Base-by-base conservation (phyloP, 2,888 invertebrate genomes). In the Eubasilissa splendida region DNA sequence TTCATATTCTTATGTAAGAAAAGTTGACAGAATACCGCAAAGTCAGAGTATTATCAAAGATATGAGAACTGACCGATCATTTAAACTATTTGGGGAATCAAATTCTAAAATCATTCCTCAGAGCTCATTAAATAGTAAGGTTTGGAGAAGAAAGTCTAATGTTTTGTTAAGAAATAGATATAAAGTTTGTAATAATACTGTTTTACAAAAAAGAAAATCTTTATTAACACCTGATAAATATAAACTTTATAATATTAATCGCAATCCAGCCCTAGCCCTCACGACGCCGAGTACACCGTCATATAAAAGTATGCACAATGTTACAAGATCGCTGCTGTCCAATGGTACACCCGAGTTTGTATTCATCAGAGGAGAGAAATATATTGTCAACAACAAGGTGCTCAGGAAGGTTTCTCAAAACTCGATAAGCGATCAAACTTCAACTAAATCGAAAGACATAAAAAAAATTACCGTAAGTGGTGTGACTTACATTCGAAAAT, bases 331-430 rank as follows among this genome's bases (percentile, higher is more conserved):
- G 8, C 22, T 7, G 8, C 50, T 58, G 1, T 22, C 22, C 3
- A 74, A 56, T 56, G 31, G 12, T 65, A 14, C n/a, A n/a, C 42
- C 74, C 10, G 54, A 77, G 50, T 78, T 75, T 77, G 82, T 84
- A 8, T 81, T 76, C 50, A 79, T 84, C 9, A 31, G 77, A 12
- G 83, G 83, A 31, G 84, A 84, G 65, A 84, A 83, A 54, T 84
- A 71, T 58, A 63, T 76, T 9, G 65, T 79, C 5, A 76, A 63
- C 50, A 63, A 80, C 56, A 80, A 81, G 22, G 68, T 71, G n/a
- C 68, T 83, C 33, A 75, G 68, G 53, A 80, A 68, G 56, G 80
- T 81, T 14, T 8, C 22, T 2, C 54, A 58, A 11, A 71, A 71
- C 52, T 31, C 52, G 33, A 12, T 54, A 59, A 63, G n/a, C 52